Conservation (phyloP, 53 echinoderm and acorn worm species). For the Crossaster papposus region DNA sequence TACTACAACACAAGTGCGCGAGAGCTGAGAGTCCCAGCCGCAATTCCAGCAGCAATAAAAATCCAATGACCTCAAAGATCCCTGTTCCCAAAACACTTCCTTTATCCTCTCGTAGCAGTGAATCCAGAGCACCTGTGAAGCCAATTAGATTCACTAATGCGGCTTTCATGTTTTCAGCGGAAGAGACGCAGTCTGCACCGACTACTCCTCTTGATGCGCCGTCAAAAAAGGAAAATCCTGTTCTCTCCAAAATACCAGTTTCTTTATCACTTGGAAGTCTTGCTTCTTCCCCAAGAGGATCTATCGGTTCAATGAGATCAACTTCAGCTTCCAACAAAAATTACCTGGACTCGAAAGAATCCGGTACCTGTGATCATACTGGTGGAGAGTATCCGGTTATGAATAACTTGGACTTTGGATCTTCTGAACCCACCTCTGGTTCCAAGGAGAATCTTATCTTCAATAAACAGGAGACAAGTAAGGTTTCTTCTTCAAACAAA, state of each 20-base stretch:
- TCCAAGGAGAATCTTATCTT: constrained; percentile 15
- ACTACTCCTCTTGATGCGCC: constrained; percentile 18
- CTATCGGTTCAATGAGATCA: not conserved
- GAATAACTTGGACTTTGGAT: not conserved
- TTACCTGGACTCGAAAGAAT: not conserved
- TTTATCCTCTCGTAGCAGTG: not conserved
- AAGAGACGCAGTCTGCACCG: constrained; percentile 46
- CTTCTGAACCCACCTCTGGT: not conserved
- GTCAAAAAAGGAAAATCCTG: constrained; percentile 2
- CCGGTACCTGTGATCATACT: not conserved
- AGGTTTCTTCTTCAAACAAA: not conserved
- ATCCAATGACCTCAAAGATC: constrained; percentile 16
- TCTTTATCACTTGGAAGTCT: constrained; percentile 3
- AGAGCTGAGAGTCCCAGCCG: constrained; percentile 15
- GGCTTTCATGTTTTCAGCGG: constrained; percentile 28
- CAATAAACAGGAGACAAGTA: not conserved
- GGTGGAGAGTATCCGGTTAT: not conserved
- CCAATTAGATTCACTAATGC: constrained; percentile 48
- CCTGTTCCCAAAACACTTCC: constrained; percentile 12
- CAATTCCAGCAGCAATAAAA: constrained; percentile 12
- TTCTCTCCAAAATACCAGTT: constrained; percentile 24
- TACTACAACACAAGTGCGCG: not conserved
- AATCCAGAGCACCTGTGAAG: constrained; percentile 20
- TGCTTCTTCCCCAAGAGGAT: not conserved
- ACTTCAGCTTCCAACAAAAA: not conserved